Evolutionary conservation across 1,140 invertebrate genomes (phyloP), one percentile per base, ranked within the genome.

Genomic region (Dreissena rostriformis): DNA sequence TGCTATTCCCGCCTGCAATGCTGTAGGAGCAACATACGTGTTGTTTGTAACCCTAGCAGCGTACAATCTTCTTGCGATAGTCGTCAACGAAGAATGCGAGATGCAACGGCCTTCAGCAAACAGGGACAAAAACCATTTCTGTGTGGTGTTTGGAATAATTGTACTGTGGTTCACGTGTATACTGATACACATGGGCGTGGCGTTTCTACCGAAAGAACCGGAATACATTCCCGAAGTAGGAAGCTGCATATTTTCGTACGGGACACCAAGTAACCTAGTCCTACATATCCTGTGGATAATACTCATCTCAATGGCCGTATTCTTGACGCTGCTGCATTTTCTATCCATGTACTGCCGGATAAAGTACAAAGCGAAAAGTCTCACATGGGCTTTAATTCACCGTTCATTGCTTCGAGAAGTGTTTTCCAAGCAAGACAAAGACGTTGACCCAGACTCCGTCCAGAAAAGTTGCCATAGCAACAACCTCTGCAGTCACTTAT

Each of bases 141-240:
- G 97, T 93, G 97, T 98, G 10, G 95, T 97, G 28, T 98, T 98
- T 93, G 97, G 97, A 17, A 96, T 97, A 39, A 97, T 97, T 93
- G 98, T 98, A 96, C 98, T 98, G 89, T 98, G 97, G 97, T 97
- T 98, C 93, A 94, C 94, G 17, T 94, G 93, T 77, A 90, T 98
- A 88, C 97, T 97, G 14, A 97, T 98, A 90, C 98, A 98, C 93
- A 95, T 98, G 85, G 97, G 97, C 8, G 97, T 97, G 4, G 98
- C 97, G 7, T 98, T 98, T 93, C 82, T 92, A 51, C 92, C 92
- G 19, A 87, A 90, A 7, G 90, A 88, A 29, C 87, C 90, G 0
- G 87, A 88, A 57, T 92, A 80, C 74, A 88, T 86, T 49, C 80
- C 84, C 26, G 89, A 96, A 82, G 95, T 96, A 0, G 97, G 97